Evolutionary conservation across 2,888 invertebrate genomes (phyloP).

Genomic region (Stenurella melanura): DNA sequence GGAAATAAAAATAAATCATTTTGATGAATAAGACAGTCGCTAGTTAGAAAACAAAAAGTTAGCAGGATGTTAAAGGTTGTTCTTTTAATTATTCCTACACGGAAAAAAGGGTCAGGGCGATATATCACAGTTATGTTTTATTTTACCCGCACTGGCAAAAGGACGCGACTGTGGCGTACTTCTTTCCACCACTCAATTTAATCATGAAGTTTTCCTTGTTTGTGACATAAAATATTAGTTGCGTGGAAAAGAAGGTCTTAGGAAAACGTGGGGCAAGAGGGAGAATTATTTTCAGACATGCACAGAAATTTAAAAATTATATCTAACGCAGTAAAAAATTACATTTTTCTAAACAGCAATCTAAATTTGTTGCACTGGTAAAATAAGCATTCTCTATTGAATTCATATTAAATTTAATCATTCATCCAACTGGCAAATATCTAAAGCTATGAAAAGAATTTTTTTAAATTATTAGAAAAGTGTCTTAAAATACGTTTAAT

Average conservation of each 20-base stretch:
- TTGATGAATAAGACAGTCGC: background rate
- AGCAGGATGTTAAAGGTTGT: background rate
- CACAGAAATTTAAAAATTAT: no score
- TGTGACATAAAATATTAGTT: background rate
- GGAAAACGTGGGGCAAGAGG: background rate
- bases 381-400: no score
- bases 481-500: no score
- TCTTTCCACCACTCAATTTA: constrained; percentile 13
- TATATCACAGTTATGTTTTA: constrained; percentile 3
- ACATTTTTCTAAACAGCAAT: no score
- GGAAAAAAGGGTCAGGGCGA: constrained; percentile 2
- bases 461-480: no score
- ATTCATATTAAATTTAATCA: no score
- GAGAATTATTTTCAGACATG: background rate
- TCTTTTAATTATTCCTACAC: constrained; percentile 12
- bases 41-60: constrained; percentile 16
- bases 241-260: background rate
- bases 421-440: no score
- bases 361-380: no score
- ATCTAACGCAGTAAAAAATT: no score
- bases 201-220: background rate
- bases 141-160: background rate
- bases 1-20: constrained; percentile 2
- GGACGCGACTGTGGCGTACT: background rate
- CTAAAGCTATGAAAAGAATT: no score